Evolutionary conservation across 2,797 vertebrate genomes (phyloP), one percentile per base, ranked within the genome.

Genomic region (Rhinoraja longicauda): DNA sequence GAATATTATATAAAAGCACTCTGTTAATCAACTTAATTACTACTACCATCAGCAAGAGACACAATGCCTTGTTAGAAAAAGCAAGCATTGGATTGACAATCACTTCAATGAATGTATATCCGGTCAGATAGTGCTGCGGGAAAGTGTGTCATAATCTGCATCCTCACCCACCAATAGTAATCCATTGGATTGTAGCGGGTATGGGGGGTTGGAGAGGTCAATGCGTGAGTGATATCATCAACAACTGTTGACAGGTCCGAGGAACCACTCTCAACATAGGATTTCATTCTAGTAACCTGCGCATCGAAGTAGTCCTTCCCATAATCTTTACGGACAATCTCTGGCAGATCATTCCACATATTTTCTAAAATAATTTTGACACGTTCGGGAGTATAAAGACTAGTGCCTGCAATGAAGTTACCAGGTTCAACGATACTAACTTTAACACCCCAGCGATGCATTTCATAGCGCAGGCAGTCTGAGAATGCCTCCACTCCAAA

Each of bases 161-260:
- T 97, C 29, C 96, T 95, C 92, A 97, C 94, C 97, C 97, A 97
- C 96, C 96, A 97, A 95, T 96, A 97, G 95, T 96, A 97, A 95
- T 97, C 96, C 97, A 97, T 97, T 94, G 96, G 96, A 94, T 97
- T 95, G 94, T 97, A 97, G 94, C 96, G 96, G 39, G 96, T 96
- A 75, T 96, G 97, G 26, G 96, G 97, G 0, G 94, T 21, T 0
- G 94, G 9, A 13, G 97, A 88, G 0, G 94, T 96, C 93, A 97
- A 95, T 0, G 97, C 96, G 0, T 97, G 96, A 3, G 94, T 94
- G 19, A 97, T 94, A 0, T 95, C 95, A 0, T 96, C 90, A 3
- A 97, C 96, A 76, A 97, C 96, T 0, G 95, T 95, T 0, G 96
- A 95, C 0, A 94, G 96, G 95, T 97, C 96, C 0, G 94, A 93